Base-by-base conservation (phyloP, 2,113 vertebrate genomes). In the Nasalis larvatus region DNA sequence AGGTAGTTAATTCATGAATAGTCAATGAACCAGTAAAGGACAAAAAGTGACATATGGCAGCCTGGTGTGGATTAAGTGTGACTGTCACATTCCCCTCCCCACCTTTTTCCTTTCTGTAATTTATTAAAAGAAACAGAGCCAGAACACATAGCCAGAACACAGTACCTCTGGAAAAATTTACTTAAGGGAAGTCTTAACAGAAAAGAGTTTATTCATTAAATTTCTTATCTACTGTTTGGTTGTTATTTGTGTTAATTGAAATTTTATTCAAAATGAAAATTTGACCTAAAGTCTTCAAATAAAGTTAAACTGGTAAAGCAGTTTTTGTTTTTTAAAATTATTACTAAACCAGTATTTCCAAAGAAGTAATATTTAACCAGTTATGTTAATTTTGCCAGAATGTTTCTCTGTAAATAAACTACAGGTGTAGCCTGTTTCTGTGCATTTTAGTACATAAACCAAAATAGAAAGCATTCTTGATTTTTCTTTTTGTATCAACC, bases 1-100 rank as follows among this genome's bases (percentile, higher is more conserved):
- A 69, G 88, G 88, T 84, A 88, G 95, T 86, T 93, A 76, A 89
- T 52, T 95, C 91, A 95, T 96, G 94, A 97, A 94, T 95, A 94
- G 92, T 88, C 88, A 88, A 49, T 86, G 95, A 96, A 40, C 87
- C 94, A 81, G 56, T 49, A 74, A 81, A 92, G 54, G 91, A 86
- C 78, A 71, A 89, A 93, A 94, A 94, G 97, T 77, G 91, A 81
- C 97, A 95, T 83, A 86, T 82, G 95, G 96, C 91, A 94, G 94
- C 84, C 84, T 81, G 73, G 54, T 85, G 32, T 89, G 49, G 84
- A 95, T 95, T 89, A 85, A 95, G 78, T 86, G 83, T 91, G 66
- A 91, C 47, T 86, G 47, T 85, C 74, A 86, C 68, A 30, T 85
- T 56, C 20, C 13, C 73, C 49, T 94, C 49, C 73, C 60, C 32